phyloP scores from a whole-genome alignment of 2,888 invertebrate genomes.

The Spatulosminthurus flaviceps region DNA sequence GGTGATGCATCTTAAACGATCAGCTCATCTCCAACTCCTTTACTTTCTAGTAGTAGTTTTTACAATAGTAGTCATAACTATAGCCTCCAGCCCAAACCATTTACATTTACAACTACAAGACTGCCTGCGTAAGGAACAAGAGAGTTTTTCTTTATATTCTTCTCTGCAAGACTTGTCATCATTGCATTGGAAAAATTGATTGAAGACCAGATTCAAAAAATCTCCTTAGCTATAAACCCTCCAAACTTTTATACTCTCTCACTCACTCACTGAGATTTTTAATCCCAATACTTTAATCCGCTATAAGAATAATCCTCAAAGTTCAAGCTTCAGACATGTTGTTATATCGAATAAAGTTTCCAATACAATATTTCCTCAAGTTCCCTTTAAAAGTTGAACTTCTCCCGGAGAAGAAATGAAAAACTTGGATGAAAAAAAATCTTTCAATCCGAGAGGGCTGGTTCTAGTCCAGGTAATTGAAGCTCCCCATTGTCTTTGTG shows the following conservation, averaged over 20 bases:
- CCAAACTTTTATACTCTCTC: neutral
- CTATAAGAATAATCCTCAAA: neutral
- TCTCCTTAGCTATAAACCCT: slow-evolving; percentile 11
- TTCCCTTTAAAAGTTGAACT: neutral
- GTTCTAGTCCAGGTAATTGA: slow-evolving; percentile 41
- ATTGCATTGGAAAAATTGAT: slow-evolving; percentile 13
- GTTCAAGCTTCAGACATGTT: neutral
- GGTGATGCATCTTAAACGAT: slow-evolving; percentile 12
- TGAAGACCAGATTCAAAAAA: slow-evolving; percentile 9
- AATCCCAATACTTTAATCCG: slow-evolving; percentile 9
- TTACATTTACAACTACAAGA: slow-evolving; percentile 2
- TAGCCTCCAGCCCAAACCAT: neutral
- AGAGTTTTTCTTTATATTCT: neutral
- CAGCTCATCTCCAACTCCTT: neutral
- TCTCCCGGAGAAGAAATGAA: neutral
- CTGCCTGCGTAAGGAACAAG: neutral
- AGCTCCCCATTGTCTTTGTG: slow-evolving; percentile 44
- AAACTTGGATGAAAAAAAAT: neutral
- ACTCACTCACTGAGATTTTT: neutral
- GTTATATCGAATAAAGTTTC: neutral
- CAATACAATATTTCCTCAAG: neutral
- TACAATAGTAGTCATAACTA: too few species aligned
- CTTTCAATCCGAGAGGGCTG: slow-evolving; percentile 21
- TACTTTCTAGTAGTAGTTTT: neutral
- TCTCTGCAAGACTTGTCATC: neutral